Percentiles rank a stretch among this genome's conserved stretches.
Conservation (phyloP, 2,797 vertebrate genomes). For the Lutjanus argentimaculatus region DNA sequence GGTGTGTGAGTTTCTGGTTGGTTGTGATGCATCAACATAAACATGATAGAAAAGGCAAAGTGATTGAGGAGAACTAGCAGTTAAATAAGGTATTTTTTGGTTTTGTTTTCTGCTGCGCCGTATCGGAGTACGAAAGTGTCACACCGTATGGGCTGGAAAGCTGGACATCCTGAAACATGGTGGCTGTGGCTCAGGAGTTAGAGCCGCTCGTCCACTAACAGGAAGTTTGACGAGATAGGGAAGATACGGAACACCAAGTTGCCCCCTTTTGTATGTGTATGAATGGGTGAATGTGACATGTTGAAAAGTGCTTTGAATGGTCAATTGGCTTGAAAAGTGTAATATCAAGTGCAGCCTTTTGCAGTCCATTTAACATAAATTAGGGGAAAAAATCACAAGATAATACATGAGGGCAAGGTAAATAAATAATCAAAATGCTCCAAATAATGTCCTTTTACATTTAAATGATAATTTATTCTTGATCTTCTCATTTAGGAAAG, state of each 20-base stretch:
- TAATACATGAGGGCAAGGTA: background rate
- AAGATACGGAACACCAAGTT: too few species aligned
- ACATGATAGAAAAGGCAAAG: background rate
- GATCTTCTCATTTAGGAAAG: background rate
- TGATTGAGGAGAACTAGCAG: background rate
- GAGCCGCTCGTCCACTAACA: too few species aligned
- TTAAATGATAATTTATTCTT: background rate
- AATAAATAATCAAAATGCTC: background rate
- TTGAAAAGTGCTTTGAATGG: too few species aligned
- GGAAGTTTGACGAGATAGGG: too few species aligned
- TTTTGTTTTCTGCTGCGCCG: background rate
- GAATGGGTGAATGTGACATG: too few species aligned
- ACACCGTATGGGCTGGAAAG: background rate
- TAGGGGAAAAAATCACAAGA: background rate
- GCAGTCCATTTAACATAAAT: background rate
- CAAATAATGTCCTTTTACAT: background rate
- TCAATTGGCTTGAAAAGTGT: too few species aligned
- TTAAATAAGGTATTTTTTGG: background rate
- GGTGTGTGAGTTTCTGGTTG: background rate
- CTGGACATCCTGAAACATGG: background rate
- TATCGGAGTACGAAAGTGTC: background rate
- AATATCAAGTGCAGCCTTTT: too few species aligned
- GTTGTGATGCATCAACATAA: constrained; percentile 4
- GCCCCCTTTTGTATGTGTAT: too few species aligned
- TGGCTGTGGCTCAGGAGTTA: too few species aligned